Evolutionary conservation across 2,888 invertebrate genomes (phyloP), one percentile per base, ranked within the genome.

Genomic region (Electrophaes corylata): DNA sequence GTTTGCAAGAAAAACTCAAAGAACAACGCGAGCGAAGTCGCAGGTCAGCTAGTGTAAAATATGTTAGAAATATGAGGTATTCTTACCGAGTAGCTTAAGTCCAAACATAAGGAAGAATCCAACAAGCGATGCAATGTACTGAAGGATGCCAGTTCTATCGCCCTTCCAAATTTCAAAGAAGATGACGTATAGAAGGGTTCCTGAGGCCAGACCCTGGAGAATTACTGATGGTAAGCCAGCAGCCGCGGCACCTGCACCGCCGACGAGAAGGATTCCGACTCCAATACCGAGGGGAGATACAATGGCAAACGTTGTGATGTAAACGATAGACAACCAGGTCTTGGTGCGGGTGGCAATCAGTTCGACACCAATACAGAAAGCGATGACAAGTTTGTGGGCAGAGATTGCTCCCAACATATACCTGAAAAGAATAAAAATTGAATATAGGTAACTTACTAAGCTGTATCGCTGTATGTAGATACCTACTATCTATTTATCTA

Each of bases 101-200:
- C 94, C 95, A 67, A 96, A 95, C 96, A 96, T 96, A 6, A 95
- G 66, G 23, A 90, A 75, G 79, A 96, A 96, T 54, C 96, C 96
- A 19, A 94, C 60, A 4, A 96, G 70, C 26, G 96, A 93, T 1
- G 96, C 93, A 0, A 93, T 52, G 78, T 93, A 96, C 64, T 95
- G 95, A 20, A 93, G 73, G 18, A 96, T 84, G 4, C 96, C 96
- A 11, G 86, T 78, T 60, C 91, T 79, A 56, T 92, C 89, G 44
- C 84, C 83, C 67, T 88, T 92, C 72, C 98, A 93, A 52, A 98
- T 96, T 88, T 99, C 98, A 84, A 98, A 98, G 91, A 98, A 98
- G n/a, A 98, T 98, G 12, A 99, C 97, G 88, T 98, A 99, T 3
- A 99, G 89, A 40, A 99, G 93, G 0, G 98, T 98, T 11, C 98